A percentile compares a stretch with the other conserved stretches of the same genome.
These are phyloP conservation scores for Orchesellides sinensis DNA, from an alignment of 2,888 invertebrate genomes.

Conservation along the genomic window DNA sequence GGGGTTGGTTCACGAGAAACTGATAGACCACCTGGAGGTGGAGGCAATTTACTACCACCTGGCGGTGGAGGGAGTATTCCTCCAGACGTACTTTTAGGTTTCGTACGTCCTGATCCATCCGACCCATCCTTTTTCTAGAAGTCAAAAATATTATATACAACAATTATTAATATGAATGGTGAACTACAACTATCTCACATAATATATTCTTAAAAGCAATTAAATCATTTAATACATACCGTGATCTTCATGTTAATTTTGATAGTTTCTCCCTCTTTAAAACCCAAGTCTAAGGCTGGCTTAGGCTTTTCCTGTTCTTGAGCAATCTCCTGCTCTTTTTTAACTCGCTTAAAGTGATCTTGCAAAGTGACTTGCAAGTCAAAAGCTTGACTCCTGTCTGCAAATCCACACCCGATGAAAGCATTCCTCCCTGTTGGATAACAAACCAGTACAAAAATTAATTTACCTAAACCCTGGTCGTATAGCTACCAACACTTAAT, in stretches of 20 bases:
- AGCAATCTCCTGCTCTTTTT: conserved; percentile 87
- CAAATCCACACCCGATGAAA: conserved; percentile 98
- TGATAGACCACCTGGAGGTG: conserved; percentile 83
- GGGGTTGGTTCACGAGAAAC: conserved; percentile 81
- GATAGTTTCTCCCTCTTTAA: conserved; percentile 99
- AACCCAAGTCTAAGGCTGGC: conserved; percentile 93
- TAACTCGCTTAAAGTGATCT: conserved; percentile 97
- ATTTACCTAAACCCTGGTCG: not conserved
- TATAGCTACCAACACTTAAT: not conserved
- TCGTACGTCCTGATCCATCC: conserved; percentile 84
- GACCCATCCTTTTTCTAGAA: conserved; percentile 92
- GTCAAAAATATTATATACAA: too few relatives aligned
- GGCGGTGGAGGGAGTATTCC: conserved; percentile 89
- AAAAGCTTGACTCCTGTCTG: conserved; percentile 98
- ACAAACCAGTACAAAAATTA: too few relatives aligned
- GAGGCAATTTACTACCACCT: conserved; percentile 83
- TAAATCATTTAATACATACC: conserved; percentile 79
- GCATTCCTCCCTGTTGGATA: conserved; percentile 85
- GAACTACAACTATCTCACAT: not conserved
- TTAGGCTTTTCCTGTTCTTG: conserved; percentile 82
- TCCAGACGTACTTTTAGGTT: conserved; percentile 79
- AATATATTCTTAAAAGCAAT: not conserved
- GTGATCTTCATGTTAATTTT: conserved; percentile 99
- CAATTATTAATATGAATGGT: not conserved
- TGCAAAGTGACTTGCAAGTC: conserved; percentile 99